These are phyloP conservation scores for Epistrophella euchroma DNA, from an alignment of 2,888 invertebrate species.

Conservation along the genomic window DNA sequence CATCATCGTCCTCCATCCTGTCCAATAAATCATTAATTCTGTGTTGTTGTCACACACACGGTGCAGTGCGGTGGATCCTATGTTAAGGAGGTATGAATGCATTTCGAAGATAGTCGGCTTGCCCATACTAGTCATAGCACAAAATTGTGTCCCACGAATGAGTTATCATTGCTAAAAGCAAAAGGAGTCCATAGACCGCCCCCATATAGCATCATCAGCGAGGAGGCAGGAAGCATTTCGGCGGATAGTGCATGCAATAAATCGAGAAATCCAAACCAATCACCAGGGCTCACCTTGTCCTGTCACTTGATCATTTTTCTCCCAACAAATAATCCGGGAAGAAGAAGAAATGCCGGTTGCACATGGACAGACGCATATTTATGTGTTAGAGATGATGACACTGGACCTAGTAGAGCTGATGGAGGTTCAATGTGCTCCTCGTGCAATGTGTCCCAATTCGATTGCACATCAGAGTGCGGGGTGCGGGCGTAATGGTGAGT, in stretches of 20 bases:
- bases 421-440: constrained; percentile 49
- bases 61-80: constrained; percentile 2
- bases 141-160: constrained; percentile 65
- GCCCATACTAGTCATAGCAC: constrained; percentile 51
- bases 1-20: constrained; percentile 12
- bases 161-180: constrained; percentile 61
- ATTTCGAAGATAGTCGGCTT: constrained; percentile 52
- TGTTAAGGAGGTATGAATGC: not conserved
- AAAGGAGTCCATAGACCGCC: constrained; percentile 49
- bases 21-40: constrained; percentile 70
- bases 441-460: constrained; percentile 37
- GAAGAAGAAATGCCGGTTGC: constrained; percentile 53
- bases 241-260: constrained; percentile 58
- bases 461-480: not conserved
- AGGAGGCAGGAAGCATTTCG: constrained; percentile 54
- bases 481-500: not conserved
- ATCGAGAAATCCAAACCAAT: constrained; percentile 74
- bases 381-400: not conserved
- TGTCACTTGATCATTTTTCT: constrained; percentile 75
- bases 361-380: constrained; percentile 3
- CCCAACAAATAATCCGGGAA: constrained; percentile 18
- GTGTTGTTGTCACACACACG: constrained; percentile 47
- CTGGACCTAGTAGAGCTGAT: not conserved
- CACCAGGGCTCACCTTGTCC: constrained; percentile 72
- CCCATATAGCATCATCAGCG: constrained; percentile 54